phyloP scores from a whole-genome alignment of 2,113 vertebrate species.

The Petroica traversi region DNA sequence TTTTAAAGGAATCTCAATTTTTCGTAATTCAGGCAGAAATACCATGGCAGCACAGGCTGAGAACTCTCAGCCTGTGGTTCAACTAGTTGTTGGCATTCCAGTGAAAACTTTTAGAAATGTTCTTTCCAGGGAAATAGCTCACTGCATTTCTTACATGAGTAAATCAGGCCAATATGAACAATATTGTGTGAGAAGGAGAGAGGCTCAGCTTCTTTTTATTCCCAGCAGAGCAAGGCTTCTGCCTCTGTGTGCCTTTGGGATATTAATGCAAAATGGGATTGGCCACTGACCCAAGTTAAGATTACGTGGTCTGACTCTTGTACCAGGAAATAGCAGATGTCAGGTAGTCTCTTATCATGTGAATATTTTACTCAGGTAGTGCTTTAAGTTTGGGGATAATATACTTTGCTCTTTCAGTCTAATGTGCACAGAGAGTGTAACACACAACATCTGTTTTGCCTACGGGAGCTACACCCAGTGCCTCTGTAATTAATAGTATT shows the following conservation, averaged over 20 bases:
- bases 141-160: neutral
- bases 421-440: neutral
- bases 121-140: neutral
- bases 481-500: neutral
- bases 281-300: neutral
- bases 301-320: no score
- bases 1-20: neutral
- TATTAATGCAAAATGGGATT: neutral
- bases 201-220: neutral
- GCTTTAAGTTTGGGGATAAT: neutral
- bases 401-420: neutral
- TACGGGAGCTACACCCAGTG: neutral
- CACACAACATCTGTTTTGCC: neutral
- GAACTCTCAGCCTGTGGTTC: neutral
- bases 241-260: neutral
- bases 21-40: neutral
- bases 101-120: neutral
- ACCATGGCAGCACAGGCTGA: neutral
- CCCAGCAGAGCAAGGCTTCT: neutral
- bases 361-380: neutral
- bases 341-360: neutral
- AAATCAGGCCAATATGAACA: neutral
- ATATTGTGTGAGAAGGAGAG: neutral
- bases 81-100: neutral
- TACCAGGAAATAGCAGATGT: neutral